Evolutionary conservation across 2,113 vertebrate genomes (phyloP).

Genomic region (Amazona vittata): DNA sequence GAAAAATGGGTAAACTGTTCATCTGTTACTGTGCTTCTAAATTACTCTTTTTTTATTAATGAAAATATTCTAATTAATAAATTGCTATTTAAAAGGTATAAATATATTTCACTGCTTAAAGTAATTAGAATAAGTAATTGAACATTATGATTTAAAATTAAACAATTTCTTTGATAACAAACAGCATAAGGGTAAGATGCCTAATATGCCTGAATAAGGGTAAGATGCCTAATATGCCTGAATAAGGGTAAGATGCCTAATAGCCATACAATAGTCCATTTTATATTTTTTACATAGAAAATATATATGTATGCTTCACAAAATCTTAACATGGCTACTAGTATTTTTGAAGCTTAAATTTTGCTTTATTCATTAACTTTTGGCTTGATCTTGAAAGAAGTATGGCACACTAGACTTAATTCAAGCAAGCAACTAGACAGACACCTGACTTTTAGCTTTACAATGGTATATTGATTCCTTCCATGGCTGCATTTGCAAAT

Average conservation of each 20-base stretch:
- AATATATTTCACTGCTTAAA: constrained; percentile 82
- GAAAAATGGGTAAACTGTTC: constrained; percentile 47
- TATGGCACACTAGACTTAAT: neutral
- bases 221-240: constrained; percentile 63
- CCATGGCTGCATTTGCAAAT: neutral
- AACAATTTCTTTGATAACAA: constrained; percentile 76
- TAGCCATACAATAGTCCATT: neutral
- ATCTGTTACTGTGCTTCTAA: constrained; percentile 79
- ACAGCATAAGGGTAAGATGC: constrained; percentile 60
- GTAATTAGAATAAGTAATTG: constrained; percentile 88
- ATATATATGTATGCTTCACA: neutral
- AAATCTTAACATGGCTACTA: neutral
- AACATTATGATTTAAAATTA: constrained; percentile 82
- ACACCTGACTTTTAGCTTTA: neutral
- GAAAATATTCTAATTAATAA: constrained; percentile 90
- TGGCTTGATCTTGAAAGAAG: neutral
- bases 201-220: constrained; percentile 64
- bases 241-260: too few species aligned
- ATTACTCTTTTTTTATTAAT: constrained; percentile 90
- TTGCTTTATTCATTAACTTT: neutral
- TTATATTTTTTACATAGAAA: constrained; percentile 39
- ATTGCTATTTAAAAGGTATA: constrained; percentile 81
- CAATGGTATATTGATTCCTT: neutral
- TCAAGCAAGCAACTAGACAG: neutral
- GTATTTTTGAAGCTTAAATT: neutral